Evolutionary conservation across 2,888 invertebrate species (phyloP).

Genomic region (Nomada ferruginata): DNA sequence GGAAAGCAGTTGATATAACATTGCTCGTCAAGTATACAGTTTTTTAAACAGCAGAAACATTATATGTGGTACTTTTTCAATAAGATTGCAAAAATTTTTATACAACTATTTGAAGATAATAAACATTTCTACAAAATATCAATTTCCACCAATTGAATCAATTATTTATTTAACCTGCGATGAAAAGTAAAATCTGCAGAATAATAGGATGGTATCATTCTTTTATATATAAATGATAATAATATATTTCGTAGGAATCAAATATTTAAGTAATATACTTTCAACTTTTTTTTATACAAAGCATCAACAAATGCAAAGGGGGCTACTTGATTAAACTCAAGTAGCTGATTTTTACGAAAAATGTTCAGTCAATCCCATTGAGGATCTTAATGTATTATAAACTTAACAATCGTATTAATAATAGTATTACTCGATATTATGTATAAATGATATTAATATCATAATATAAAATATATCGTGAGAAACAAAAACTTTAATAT

Average conservation of each 20-base stretch:
- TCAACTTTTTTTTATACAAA: slow-evolving; percentile 11
- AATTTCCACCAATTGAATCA: slow-evolving; percentile 32
- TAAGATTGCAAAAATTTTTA: slow-evolving; percentile 76
- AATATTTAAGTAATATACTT: slow-evolving; percentile 25
- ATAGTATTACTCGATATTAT: slow-evolving; percentile 38
- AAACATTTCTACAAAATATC: slow-evolving; percentile 73
- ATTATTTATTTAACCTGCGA: slow-evolving; percentile 43
- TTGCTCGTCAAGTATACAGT: slow-evolving; percentile 59
- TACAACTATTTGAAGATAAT: slow-evolving; percentile 78
- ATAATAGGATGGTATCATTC: slow-evolving; percentile 1
- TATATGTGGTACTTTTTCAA: slow-evolving; percentile 73
- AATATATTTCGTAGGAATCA: slow-evolving; percentile 29
- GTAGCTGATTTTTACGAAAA: slow-evolving; percentile 47
- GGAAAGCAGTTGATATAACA: slow-evolving; percentile 53
- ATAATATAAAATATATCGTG: slow-evolving; percentile 33
- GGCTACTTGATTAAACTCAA: slow-evolving; percentile 39
- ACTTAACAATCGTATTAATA: slow-evolving; percentile 41
- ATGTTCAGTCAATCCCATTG: slow-evolving; percentile 29
- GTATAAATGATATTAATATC: slow-evolving; percentile 27
- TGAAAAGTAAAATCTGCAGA: slow-evolving; percentile 16
- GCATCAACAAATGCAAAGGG: slow-evolving; percentile 17
- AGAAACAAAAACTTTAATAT: slow-evolving; percentile 41
- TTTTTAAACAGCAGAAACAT: slow-evolving; percentile 59
- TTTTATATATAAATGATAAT: slow-evolving; percentile 8
- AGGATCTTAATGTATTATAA: slow-evolving; percentile 50